Conservation (phyloP, 2,113 vertebrate genomes). For the Nibea coibor region DNA sequence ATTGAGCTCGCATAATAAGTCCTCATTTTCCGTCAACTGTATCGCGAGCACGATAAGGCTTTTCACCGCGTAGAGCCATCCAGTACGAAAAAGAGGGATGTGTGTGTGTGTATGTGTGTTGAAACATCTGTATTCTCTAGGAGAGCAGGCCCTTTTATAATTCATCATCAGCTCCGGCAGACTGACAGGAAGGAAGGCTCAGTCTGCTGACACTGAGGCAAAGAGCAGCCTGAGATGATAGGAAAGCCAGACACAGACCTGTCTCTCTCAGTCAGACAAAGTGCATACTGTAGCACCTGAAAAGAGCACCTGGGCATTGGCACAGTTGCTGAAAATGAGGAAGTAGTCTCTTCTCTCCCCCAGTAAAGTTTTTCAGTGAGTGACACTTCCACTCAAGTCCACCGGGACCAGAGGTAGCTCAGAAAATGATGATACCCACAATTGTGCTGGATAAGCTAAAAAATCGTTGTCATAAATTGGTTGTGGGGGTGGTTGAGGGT, state of each 20-base stretch:
- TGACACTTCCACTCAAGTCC: slow-evolving; percentile 71
- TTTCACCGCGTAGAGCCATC: slow-evolving; percentile 34
- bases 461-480: slow-evolving; percentile 68
- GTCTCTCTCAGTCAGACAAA: slow-evolving; percentile 75
- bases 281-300: slow-evolving; percentile 74
- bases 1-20: slow-evolving; percentile 63
- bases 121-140: slow-evolving; percentile 80
- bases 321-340: slow-evolving; percentile 61
- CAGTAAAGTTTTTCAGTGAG: slow-evolving; percentile 65
- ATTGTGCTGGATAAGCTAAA: slow-evolving; percentile 71
- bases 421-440: slow-evolving; percentile 56
- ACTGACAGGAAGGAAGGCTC: slow-evolving; percentile 77
- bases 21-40: slow-evolving; percentile 51
- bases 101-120: slow-evolving; percentile 7
- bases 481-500: slow-evolving; percentile 41
- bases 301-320: slow-evolving; percentile 74
- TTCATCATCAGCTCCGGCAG: slow-evolving; percentile 79
- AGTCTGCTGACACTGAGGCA: slow-evolving; percentile 72
- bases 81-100: background rate
- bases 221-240: slow-evolving; percentile 72
- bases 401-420: slow-evolving; percentile 60
- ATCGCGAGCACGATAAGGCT: slow-evolving; percentile 45
- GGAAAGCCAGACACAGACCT: slow-evolving; percentile 68
- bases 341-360: slow-evolving; percentile 44
- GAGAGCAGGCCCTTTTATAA: slow-evolving; percentile 76